Base-by-base conservation (phyloP, 2,113 vertebrate species). In the Hepsetus odoe region DNA sequence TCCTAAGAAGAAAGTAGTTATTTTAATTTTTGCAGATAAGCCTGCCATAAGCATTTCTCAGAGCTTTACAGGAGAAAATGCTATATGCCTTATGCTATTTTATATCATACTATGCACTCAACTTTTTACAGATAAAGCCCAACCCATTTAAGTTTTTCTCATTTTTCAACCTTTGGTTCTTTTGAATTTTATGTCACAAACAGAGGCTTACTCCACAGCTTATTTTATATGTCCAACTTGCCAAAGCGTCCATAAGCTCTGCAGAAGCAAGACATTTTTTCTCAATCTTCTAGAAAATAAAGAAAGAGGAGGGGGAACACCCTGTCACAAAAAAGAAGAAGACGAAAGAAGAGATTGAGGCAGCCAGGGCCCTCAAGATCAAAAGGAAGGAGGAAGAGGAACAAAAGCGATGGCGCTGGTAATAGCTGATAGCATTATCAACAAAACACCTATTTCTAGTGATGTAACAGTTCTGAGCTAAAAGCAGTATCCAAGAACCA, bases 341-440 rank as follows among this genome's bases (percentile, higher is more conserved):
- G 86, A 92, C 86, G 4, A 93, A 93, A 70, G 87, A 90, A 71
- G 89, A 92, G 74, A 80, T 84, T 0, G 83, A 87, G 16, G 91
- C 88, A 32, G 88, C 90, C 4, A 88, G 68, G 66, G 82, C 74
- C 65, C 11, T 92, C 71, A 94, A 93, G 85, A 85, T 91, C 53
- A 90, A 91, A 81, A 87, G 89, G 77, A 91, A 92, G 28, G 90
- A 94, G 59, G 92, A 94, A 65, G 92, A 94, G 83, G 91, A 94
- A 82, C 82, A 90, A 81, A 89, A 74, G 26, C 89, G 92, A 58
- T 94, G 94, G 94, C 86, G 93, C 91, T 94, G 93, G 94, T 94
- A 82, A n/a, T 28, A 14, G 40, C 33, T 70, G 40, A 42, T 42
- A 42, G 3, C 40, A 10, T 42, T 42, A n/a, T n/a, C n/a, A n/a